Evolutionary conservation across 2,113 vertebrate species (phyloP).

Genomic region (Lynx canadensis): DNA sequence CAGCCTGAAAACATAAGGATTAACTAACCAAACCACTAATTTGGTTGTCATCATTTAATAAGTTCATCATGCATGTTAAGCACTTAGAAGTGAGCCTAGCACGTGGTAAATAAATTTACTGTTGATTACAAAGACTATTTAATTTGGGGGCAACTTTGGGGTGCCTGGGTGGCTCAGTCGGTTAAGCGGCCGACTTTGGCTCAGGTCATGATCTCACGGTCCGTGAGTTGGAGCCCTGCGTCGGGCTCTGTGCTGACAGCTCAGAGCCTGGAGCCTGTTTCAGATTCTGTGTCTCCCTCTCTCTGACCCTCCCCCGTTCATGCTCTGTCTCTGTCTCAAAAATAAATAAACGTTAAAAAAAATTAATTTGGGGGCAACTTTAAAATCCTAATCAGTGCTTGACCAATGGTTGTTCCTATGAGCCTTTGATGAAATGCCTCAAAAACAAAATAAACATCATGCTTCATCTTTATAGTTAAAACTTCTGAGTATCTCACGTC

Average conservation of each 20-base stretch:
- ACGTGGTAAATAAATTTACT: neutral
- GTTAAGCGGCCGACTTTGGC: no score
- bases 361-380: neutral
- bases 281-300: no score
- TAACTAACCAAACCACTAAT: neutral
- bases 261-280: no score
- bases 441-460: neutral
- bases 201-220: no score
- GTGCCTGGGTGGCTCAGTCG: no score
- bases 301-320: no score
- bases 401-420: neutral
- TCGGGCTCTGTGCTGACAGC: no score
- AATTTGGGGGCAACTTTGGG: neutral
- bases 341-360: no score
- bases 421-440: neutral
- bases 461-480: slow-evolving; percentile 8
- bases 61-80: neutral
- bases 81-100: neutral
- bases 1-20: neutral
- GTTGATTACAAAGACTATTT: neutral
- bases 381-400: neutral
- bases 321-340: no score
- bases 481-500: neutral
- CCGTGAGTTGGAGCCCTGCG: no score
- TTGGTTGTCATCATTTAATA: neutral